Conservation (phyloP, 2,113 vertebrate genomes). For the Callopanchax toddi region DNA sequence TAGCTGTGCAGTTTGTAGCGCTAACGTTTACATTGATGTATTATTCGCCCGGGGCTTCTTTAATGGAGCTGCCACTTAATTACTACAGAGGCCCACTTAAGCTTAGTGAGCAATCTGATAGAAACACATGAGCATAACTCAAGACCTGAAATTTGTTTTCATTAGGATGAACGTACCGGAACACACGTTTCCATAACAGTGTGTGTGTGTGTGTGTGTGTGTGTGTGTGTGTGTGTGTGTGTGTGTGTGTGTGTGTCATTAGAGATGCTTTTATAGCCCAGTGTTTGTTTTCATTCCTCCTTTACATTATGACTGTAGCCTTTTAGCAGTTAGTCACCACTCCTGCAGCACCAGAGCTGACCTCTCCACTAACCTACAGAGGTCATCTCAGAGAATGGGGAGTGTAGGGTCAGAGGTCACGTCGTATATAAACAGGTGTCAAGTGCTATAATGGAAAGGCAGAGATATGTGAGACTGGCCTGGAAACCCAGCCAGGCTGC, state of each 20-base stretch:
- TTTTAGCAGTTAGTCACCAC: conserved; percentile 13
- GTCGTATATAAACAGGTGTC: conserved; percentile 63
- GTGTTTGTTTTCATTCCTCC: background rate
- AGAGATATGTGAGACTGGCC: conserved; percentile 41
- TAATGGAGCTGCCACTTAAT: conserved; percentile 56
- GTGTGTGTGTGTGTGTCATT: background rate
- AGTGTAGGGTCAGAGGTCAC: conserved; percentile 40
- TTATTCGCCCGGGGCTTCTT: conserved; percentile 30
- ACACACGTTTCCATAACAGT: background rate
- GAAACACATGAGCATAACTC: conserved; percentile 21
- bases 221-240: background rate
- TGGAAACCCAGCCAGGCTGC: conserved; percentile 23
- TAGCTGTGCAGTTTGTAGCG: conserved; percentile 18
- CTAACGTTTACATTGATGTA: conserved; percentile 22
- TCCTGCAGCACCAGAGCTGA: conserved; percentile 5
- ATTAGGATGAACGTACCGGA: background rate
- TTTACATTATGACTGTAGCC: conserved; percentile 11
- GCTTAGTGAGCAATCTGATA: conserved; percentile 28
- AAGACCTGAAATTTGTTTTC: conserved; percentile 23
- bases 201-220: background rate
- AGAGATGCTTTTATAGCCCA: conserved; percentile 11
- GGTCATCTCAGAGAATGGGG: conserved; percentile 15
- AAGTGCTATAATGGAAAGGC: conserved; percentile 56
- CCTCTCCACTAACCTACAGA: background rate
- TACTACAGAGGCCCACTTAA: conserved; percentile 40